phyloP scores from a whole-genome alignment of 2,113 vertebrate species.

The Pan paniscus region DNA sequence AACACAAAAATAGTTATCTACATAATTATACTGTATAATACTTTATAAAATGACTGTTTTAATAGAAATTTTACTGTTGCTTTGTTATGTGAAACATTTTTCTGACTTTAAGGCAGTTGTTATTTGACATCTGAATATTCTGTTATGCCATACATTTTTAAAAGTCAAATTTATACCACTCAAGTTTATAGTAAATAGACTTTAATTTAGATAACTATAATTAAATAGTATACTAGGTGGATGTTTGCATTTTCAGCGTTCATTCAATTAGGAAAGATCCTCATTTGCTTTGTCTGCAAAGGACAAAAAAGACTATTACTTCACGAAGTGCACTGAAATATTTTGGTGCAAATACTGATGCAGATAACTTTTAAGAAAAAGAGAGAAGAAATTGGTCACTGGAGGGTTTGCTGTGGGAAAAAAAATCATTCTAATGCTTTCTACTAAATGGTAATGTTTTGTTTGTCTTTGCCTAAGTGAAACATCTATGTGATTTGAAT shows the following conservation, averaged over 20 bases:
- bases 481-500: neutral
- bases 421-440: neutral
- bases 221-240: neutral
- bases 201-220: conserved; percentile 14
- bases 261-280: neutral
- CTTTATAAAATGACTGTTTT: neutral
- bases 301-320: neutral
- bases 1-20: conserved; percentile 37
- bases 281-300: neutral
- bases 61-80: neutral
- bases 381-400: neutral
- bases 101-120: neutral
- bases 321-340: neutral
- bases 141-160: neutral
- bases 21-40: conserved; percentile 43
- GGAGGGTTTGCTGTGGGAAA: neutral
- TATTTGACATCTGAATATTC: conserved; percentile 11
- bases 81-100: neutral
- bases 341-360: neutral
- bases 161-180: neutral
- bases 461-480: neutral
- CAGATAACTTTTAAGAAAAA: neutral
- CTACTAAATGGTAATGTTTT: neutral
- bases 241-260: neutral
- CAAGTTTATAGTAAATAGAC: neutral